A percentile compares a stretch with the other conserved stretches of the same genome.
phyloP scores from a whole-genome alignment of 2,113 vertebrate species.

The Mesitornis unicolor region DNA sequence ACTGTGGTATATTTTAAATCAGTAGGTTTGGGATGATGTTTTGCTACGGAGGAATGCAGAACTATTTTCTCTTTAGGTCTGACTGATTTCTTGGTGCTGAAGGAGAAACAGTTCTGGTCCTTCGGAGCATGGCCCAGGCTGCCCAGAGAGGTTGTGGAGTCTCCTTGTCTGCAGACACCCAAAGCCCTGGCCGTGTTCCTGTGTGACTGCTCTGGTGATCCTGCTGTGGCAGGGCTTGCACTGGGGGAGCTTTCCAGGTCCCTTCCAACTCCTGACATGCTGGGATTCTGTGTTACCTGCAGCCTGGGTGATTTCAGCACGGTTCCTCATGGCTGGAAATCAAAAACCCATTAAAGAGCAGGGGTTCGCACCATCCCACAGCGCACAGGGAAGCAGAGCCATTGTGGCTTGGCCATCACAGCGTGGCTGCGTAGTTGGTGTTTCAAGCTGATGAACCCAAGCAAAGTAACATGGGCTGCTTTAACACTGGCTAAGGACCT shows the following conservation, averaged over 20 bases:
- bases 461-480: background rate
- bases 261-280: no score
- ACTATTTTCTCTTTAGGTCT: background rate
- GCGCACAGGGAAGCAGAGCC: background rate
- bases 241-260: no score
- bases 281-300: no score
- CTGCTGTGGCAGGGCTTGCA: no score
- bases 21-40: rapidly evolving
- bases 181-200: no score
- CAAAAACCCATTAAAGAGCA: rapidly evolving
- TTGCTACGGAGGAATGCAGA: background rate
- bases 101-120: background rate
- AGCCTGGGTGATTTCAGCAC: background rate
- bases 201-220: no score
- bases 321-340: background rate
- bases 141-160: no score
- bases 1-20: background rate
- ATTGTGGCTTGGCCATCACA: background rate
- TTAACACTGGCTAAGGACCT: background rate
- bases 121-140: no score
- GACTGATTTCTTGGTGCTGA: background rate
- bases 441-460: background rate
- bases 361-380: background rate
- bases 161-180: no score
- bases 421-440: no score